A percentile compares a stretch with the other conserved stretches of the same genome.
Evolutionary conservation across 2,888 invertebrate species (phyloP).

Genomic region (Erpobdella octoculata): DNA sequence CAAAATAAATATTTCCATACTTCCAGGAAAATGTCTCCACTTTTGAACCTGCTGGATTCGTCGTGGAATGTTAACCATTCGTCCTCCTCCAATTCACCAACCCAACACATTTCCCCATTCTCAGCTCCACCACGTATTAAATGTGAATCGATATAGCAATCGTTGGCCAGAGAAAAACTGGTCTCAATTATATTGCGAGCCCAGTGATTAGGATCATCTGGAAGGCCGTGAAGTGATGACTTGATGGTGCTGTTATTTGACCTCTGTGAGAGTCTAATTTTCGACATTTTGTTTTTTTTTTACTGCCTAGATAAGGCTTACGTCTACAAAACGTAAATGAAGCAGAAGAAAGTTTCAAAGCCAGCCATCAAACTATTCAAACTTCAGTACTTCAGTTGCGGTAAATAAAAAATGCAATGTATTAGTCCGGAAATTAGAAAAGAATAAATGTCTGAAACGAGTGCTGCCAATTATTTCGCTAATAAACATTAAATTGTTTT

Average conservation of each 20-base stretch:
- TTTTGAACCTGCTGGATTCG: neutral
- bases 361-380: too few relatives aligned
- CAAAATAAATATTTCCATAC: neutral
- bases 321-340: too few relatives aligned
- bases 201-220: conserved; percentile 49
- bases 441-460: too few relatives aligned
- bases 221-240: neutral
- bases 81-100: conserved; percentile 45
- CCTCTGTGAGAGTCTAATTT: neutral
- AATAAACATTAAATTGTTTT: too few relatives aligned
- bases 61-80: conserved; percentile 29
- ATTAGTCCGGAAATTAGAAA: too few relatives aligned
- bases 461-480: too few relatives aligned
- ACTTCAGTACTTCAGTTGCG: too few relatives aligned
- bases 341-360: too few relatives aligned
- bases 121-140: conserved; percentile 56
- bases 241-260: neutral
- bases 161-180: conserved; percentile 51
- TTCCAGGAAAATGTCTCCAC: conserved; percentile 15
- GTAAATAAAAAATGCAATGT: too few relatives aligned
- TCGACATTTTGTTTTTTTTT: neutral
- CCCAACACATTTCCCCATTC: conserved; percentile 48
- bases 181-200: conserved; percentile 52
- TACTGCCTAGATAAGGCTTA: too few relatives aligned
- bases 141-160: conserved; percentile 51